These are phyloP conservation scores for Epiblema foenella DNA, from an alignment of 2,888 invertebrate genomes.

Conservation along the genomic window DNA sequence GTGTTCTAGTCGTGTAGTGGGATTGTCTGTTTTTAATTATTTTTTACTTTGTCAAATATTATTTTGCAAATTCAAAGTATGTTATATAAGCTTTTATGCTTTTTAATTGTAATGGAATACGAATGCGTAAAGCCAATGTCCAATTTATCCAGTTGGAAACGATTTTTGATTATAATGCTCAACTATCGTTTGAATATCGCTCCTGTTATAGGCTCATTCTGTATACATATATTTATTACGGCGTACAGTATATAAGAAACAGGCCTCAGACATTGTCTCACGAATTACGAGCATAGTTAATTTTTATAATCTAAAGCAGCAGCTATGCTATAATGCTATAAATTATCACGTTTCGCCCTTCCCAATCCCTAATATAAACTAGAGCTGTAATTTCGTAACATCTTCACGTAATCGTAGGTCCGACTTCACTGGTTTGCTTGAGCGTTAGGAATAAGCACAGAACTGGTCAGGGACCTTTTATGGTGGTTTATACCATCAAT, in stretches of 20 bases:
- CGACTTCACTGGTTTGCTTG: not conserved
- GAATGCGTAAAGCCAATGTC: too few relatives aligned
- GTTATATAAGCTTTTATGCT: too few relatives aligned
- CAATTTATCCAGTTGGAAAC: too few relatives aligned
- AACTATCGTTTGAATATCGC: too few relatives aligned
- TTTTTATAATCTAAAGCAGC: slow-evolving; percentile 29
- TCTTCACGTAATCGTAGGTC: not conserved
- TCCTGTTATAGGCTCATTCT: too few relatives aligned
- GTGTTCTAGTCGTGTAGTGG: too few relatives aligned
- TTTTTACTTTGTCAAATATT: too few relatives aligned
- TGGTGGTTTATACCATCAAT: slow-evolving; percentile 20
- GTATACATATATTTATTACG: not conserved
- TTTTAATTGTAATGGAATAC: too few relatives aligned
- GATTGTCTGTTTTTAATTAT: too few relatives aligned
- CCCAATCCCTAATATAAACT: not conserved
- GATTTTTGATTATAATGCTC: too few relatives aligned
- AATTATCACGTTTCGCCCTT: too few relatives aligned
- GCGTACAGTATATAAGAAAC: slow-evolving; percentile 11
- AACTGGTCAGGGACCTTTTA: slow-evolving; percentile 25
- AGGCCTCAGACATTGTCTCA: slow-evolving; percentile 30
- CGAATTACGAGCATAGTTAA: slow-evolving; percentile 29
- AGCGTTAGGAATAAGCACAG: not conserved
- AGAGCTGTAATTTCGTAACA: not conserved
- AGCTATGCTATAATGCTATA: not conserved
- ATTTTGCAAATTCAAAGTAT: too few relatives aligned